Evolutionary conservation across 2,113 vertebrate species (phyloP), one percentile per base, ranked within the genome.

Genomic region (Naja naja): DNA sequence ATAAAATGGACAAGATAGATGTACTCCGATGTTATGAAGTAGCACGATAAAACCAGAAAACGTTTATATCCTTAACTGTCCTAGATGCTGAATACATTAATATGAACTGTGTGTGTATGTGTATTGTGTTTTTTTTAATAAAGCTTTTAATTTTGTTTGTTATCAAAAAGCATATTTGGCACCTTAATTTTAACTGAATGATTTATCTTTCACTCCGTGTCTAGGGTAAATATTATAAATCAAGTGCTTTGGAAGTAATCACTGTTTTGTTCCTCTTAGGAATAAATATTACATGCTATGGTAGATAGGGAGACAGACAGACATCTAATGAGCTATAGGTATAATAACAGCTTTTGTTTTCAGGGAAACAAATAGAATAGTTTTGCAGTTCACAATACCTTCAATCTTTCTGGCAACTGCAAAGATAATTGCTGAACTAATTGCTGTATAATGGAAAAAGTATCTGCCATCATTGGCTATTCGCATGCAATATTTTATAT

Each of bases 141-240:
- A 87, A 39, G 85, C 92, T 74, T 91, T 88, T 88, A 56, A 91
- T 91, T 91, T 90, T 34, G 30, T 88, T 91, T 47, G 27, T 60
- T 55, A 55, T 88, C 88, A 86, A 55, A 53, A 91, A 90, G 3
- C 30, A 23, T 23, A 87, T 87, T 87, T 90, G 85, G 54, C 23
- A 20, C 60, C 81, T 89, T 91, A 55, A 92, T 69, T 92, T 92
- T 49, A 89, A 52, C n/a, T 7, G 85, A 52, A 69, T 89, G 47
- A 45, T 85, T 45, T 74, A 43, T 58, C 30, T 74, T 91, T 47
- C 25, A 47, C 39, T 91, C 55, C 39, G 55, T 20, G 27, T 60
- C 54, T 45, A 86, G 12, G 11, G 74, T 93, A 87, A 93, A 90
- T 91, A 52, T 91, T 55, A 43, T 45, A 93, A 91, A 47, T 92